Evolutionary conservation across 2,888 invertebrate species (phyloP).

Genomic region (Rhaphigaster nebulosa): DNA sequence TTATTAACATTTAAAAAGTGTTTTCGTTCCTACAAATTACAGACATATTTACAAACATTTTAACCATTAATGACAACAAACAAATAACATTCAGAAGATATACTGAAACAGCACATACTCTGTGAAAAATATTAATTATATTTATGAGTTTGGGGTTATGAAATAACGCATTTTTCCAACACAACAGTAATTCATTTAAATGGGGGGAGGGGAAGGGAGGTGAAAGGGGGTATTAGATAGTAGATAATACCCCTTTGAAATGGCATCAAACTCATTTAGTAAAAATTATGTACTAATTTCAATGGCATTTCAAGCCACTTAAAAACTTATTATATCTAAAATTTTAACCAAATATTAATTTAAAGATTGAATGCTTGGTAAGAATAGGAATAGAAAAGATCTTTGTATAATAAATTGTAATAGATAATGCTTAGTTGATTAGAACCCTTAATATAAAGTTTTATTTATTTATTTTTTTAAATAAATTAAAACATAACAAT

Average conservation of each 20-base stretch:
- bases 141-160: not conserved
- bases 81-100: slow-evolving; percentile 25
- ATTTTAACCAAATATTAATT: not conserved
- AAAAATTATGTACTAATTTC: not conserved
- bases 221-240: not conserved
- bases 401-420: not conserved
- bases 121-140: slow-evolving; percentile 19
- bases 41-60: slow-evolving; percentile 43
- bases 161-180: not conserved
- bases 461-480: slow-evolving; percentile 1
- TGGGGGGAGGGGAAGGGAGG: not conserved
- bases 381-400: not conserved
- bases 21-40: slow-evolving; percentile 11
- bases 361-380: not conserved
- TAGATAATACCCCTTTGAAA: not conserved
- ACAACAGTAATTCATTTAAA: slow-evolving; percentile 15
- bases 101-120: not conserved
- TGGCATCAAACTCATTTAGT: not conserved
- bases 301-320: not conserved
- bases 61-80: slow-evolving; percentile 15
- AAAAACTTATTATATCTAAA: not conserved
- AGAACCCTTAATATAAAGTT: slow-evolving; percentile 28
- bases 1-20: slow-evolving; percentile 30
- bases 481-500: slow-evolving; percentile 53
- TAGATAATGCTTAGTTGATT: not conserved